Percentiles rank a stretch among this genome's conserved stretches.
phyloP scores from a whole-genome alignment of 2,888 invertebrate species.

The Tridacna gigas region DNA sequence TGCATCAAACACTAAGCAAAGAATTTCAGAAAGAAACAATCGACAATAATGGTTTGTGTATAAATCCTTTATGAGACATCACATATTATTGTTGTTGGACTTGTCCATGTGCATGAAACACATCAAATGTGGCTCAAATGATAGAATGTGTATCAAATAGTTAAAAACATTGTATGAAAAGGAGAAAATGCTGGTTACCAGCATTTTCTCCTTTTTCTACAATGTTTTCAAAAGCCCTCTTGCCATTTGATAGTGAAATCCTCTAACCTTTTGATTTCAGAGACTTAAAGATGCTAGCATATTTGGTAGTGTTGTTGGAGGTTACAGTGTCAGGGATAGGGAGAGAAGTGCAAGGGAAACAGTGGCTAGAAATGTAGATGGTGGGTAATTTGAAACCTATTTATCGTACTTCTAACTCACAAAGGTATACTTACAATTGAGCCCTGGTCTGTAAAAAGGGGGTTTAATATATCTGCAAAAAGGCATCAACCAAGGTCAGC shows the following conservation, averaged over 20 bases:
- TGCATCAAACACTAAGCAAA: too few species aligned
- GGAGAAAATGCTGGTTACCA: background rate
- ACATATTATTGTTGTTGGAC: too few species aligned
- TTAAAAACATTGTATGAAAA: background rate
- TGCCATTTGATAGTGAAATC: background rate
- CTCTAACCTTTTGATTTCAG: conserved; percentile 69
- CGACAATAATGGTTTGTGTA: too few species aligned
- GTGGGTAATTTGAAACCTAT: conserved; percentile 82
- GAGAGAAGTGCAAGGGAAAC: conserved; percentile 88
- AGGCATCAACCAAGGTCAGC: too few species aligned
- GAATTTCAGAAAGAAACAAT: too few species aligned
- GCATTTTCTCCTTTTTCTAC: background rate
- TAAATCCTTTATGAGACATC: too few species aligned
- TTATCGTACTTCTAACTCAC: too few species aligned
- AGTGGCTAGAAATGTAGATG: conserved; percentile 86
- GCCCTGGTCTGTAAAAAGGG: too few species aligned
- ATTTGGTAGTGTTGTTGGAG: conserved; percentile 91
- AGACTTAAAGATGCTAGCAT: conserved; percentile 86
- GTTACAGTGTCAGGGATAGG: conserved; percentile 89
- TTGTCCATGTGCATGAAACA: background rate
- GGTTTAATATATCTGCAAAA: too few species aligned
- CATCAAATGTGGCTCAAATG: background rate
- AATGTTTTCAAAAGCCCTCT: background rate
- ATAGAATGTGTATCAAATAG: background rate
- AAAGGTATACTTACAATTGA: too few species aligned